Evolutionary conservation across 2,797 vertebrate species (phyloP), one percentile per base, ranked within the genome.

Genomic region (Gymnodraco acuticeps): DNA sequence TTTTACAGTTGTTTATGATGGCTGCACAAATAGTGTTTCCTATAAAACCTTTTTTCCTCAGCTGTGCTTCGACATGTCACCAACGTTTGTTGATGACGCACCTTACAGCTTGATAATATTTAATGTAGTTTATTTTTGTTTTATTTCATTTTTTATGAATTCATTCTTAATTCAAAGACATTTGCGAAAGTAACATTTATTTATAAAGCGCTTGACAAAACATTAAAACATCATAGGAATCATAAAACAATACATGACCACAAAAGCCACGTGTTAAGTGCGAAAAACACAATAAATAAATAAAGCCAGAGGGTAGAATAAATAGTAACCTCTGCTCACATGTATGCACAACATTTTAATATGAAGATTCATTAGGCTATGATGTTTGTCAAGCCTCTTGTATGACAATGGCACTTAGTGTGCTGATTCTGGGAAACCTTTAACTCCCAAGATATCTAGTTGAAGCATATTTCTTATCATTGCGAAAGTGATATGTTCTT

Each of bases 1-100:
- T 87, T 38, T 77, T 55, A 46, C 45, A 74, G 31, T 12, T 69
- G 78, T 89, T 90, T 88, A 7, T 83, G 60, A 78, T 71, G 72
- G 31, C 20, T 50, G 27, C 20, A 33, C 10, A 42, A 56, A 69
- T 79, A 58, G 71, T 53, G 3, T 55, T 63, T 79, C 60, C 75
- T 48, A 75, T 46, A 60, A 78, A 74, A 52, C 1, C 42, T 3
- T 0, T 33, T 42, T 38, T 13, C 4, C 47, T 31, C 16, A 17
- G 9, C 15, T 46, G 6, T 13, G 17, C 5, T n/a, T 68, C 6
- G 0, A 52, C 31, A 56, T 56, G 38, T 56, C 23, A 41, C 60
- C 31, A 13, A 61, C 0, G 9, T 69, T 43, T 17, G 51, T 42
- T 45, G 8, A 63, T 59, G 4, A 31, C 15, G 5, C 31, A 19